Evolutionary conservation across 2,113 vertebrate genomes (phyloP), one percentile per base, ranked within the genome.

Genomic region (Riparia riparia): DNA sequence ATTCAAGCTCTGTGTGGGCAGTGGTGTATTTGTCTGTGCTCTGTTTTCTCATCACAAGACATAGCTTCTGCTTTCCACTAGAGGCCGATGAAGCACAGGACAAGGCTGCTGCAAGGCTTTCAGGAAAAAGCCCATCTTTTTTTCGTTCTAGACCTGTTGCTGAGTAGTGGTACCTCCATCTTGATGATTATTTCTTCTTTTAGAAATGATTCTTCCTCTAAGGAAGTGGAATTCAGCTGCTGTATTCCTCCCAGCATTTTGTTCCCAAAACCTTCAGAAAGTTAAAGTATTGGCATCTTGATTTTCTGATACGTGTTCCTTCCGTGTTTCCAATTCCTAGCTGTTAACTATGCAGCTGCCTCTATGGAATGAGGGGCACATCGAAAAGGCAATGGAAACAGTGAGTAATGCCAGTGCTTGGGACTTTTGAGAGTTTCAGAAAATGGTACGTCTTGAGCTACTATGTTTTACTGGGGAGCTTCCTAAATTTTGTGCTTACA

Each of bases 51-150:
- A 66, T 74, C 6, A 1, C 9, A 42, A 83, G 92, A 7, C 77
- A 45, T 89, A 74, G 49, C 89, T 86, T 50, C 22, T 34, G 4
- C 47, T 72, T 49, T 21, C 96, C 98, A 94, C 97, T 95, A 98
- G 98, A 96, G 96, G 97, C 49, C 98, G 97, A 97, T 96, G 93
- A 81, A 96, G 92, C 6, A 32, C 66, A 96, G 95, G 83, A 29
- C 12, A 93, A 97, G 17, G 57, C 77, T 70, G 70, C 56, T 77
- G 26, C 47, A 19, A 56, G 21, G 24, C 37, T 58, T 74, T 51
- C 19, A 18, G 32, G 12, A 42, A 50, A 60, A 66, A 21, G 7
- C 29, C 17, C 22, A 8, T 70, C 22, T 39, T 80, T 37, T 60
- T 79, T 7, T 28, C 56, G 17, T 86, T 80, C 31, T 49, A 58